Percentiles rank a stretch among this genome's conserved stretches.
phyloP scores from a whole-genome alignment of 2,888 invertebrate species.

The Thymelicus lineola region DNA sequence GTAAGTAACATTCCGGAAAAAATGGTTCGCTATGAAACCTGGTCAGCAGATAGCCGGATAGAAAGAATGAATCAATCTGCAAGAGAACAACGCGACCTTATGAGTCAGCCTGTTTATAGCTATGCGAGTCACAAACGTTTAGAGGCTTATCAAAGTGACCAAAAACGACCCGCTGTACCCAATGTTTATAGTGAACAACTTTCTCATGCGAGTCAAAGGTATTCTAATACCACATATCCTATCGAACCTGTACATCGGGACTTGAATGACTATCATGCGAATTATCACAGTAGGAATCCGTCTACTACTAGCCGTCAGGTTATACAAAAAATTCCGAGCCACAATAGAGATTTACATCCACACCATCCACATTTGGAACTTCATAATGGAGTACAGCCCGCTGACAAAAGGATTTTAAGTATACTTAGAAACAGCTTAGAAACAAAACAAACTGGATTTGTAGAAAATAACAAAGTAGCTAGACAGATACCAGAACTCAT shows the following conservation, averaged over 20 bases:
- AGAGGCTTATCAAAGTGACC: conserved; percentile 75
- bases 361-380: conserved; percentile 59
- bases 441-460: conserved; percentile 83
- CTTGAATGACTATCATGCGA: conserved; percentile 64
- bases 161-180: conserved; percentile 61
- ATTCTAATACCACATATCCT: conserved; percentile 60
- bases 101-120: conserved; percentile 76
- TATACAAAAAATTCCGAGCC: conserved; percentile 73
- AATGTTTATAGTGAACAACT: conserved; percentile 66
- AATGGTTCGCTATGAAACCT: conserved; percentile 76
- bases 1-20: conserved; percentile 82
- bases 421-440: conserved; percentile 90
- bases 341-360: conserved; percentile 62
- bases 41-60: conserved; percentile 76
- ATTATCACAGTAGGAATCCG: conserved; percentile 67
- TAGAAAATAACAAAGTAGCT: conserved; percentile 80
- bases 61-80: conserved; percentile 69
- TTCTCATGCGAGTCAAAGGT: conserved; percentile 61
- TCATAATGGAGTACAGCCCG: conserved; percentile 76
- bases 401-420: conserved; percentile 89
- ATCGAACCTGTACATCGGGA: conserved; percentile 62
- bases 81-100: conserved; percentile 73
- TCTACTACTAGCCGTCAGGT: conserved; percentile 65
- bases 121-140: conserved; percentile 76
- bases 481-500: conserved; percentile 79